Evolutionary conservation across 2,797 vertebrate species (phyloP), one percentile per base, ranked within the genome.

Genomic region (Pangasius macronema): DNA sequence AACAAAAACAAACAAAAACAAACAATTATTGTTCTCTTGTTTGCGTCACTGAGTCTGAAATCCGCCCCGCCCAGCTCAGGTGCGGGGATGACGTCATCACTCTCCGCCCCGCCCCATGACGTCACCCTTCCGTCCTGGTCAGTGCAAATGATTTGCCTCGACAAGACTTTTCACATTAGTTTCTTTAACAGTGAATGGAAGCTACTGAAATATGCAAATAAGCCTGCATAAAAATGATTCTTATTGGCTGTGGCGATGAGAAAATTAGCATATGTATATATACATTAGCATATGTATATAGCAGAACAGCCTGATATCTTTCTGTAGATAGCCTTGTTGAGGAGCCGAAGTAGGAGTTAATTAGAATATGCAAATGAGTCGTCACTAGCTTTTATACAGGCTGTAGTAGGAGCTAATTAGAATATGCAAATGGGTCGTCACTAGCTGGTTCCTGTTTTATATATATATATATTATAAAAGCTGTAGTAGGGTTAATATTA

Each of bases 1-100:
- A 24, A 76, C n/a, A n/a, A n/a, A n/a, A n/a, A 59, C n/a, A 65
- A 27, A 82, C 49, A 27, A 73, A 42, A 86, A 65, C 14, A 86
- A 13, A 33, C 59, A 18, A 13, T 42, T 27, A 24, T 22, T 4
- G 72, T 51, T 33, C n/a, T 79, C 42, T n/a, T 39, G 49, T 2
- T 24, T 53, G 51, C 33, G 81, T 82, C 65, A 70, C 10, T 10
- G 5, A 30, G 7, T 14, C 77, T 24, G 24, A 79, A 77, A 53
- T 53, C 76, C 33, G 63, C 61, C 39, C 63, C 51, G 53, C 76
- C 85, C 76, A 22, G 33, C 4, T 22, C 63, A 72, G 57, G 84
- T 63, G 24, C 1, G 2, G 0, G 4, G 2, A 10, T 70, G 49
- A 79, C 73, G 55, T 65, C 59, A 22, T 20, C 13, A n/a, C 8